Evolutionary conservation across 1,140 invertebrate species (phyloP), one percentile per base, ranked within the genome.

Genomic region (Zaprionus tsacasi): DNA sequence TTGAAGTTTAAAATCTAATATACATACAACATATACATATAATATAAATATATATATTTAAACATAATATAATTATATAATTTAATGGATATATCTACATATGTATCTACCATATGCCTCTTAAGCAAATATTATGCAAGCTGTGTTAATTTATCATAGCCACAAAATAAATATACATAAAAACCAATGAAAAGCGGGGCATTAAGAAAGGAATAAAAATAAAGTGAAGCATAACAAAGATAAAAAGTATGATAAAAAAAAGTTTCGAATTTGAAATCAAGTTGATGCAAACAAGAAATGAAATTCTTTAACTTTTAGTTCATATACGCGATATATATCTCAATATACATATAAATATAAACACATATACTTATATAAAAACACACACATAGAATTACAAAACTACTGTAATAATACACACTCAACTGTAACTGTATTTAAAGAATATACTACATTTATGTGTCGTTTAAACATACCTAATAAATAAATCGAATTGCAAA

Each of bases 1-100:
- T 87, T 82, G 50, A 78, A 79, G 78, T 79, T 78, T 67, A 87
- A 64, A 82, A 66, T 50, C 11, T 43, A 63, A 63, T 45, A 64
- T n/a, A 70, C 61, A 70, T 64, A 71, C 67, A 78, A 43, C 57
- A 71, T 58, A 70, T 40, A 69, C 48, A 70, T 45, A 60, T 35
- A 60, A 50, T 55, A 54, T 66, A 61, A 67, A 65, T 63, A 55
- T 40, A 60, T 60, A 60, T 25, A 48, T 48, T 50, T 61, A 60
- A 60, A 55, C 21, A 60, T 61, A 76, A 63, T 76, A 76, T 70
- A 77, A 36, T 45, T 55, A 61, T 55, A 55, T 36, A 33, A 33
- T 55, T 55, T 55, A 55, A 55, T 55, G 52, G 6, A 55, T 55
- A 55, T 27, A 15, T 27, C 13, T 33, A 33, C 7, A 45, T 45